These are phyloP conservation scores for Scomber colias DNA, from an alignment of 2,113 vertebrate genomes.

Conservation along the genomic window DNA sequence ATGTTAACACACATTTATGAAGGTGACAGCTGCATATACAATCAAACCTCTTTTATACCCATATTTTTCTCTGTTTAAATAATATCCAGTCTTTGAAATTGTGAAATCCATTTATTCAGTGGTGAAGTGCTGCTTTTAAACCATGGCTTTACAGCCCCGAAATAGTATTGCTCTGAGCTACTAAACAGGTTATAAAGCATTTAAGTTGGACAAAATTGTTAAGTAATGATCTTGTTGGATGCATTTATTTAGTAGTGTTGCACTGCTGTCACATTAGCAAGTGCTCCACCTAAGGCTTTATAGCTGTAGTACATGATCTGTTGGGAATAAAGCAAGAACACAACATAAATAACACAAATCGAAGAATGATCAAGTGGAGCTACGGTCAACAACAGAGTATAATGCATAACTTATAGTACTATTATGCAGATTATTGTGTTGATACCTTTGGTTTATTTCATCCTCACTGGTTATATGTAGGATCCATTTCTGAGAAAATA, in stretches of 20 bases:
- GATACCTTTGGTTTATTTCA: too few species aligned
- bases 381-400: too few species aligned
- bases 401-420: too few species aligned
- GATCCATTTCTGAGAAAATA: too few species aligned
- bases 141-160: not conserved
- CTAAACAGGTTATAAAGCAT: constrained; percentile 28
- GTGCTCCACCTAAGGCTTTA: not conserved
- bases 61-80: not conserved
- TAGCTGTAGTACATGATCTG: not conserved
- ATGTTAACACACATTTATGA: not conserved
- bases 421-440: too few species aligned
- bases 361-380: not conserved
- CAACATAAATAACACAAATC: accelerated
- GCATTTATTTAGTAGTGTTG: not conserved
- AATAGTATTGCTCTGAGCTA: not conserved
- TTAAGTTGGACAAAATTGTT: constrained; percentile 27
- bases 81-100: not conserved
- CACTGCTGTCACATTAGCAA: constrained; percentile 29
- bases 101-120: not conserved
- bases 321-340: not conserved
- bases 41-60: not conserved
- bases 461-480: too few species aligned
- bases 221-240: constrained; percentile 18
- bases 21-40: not conserved
- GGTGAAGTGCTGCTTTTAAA: not conserved